A percentile compares a stretch with the other conserved stretches of the same genome.
phyloP scores from a whole-genome alignment of 2,888 invertebrate species.

The Orthosia gracilis region DNA sequence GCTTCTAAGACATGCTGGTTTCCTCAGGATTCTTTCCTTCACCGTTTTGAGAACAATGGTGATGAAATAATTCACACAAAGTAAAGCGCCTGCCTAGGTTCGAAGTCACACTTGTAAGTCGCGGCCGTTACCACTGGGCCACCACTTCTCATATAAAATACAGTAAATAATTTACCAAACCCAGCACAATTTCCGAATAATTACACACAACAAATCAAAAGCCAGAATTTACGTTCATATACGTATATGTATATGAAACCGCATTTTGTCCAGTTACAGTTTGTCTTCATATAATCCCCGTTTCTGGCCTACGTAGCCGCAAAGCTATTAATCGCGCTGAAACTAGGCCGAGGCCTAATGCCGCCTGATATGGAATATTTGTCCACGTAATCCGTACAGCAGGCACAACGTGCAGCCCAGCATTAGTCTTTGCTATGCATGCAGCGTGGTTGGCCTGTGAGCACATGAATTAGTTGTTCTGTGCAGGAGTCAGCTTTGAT shows the following conservation, averaged over 20 bases:
- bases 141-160: no score
- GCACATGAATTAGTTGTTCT: slow-evolving; percentile 15
- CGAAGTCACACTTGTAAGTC: no score
- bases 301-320: slow-evolving; percentile 53
- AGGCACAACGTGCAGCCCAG: slow-evolving; percentile 4
- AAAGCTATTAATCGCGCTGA: slow-evolving; percentile 58
- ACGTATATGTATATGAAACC: slow-evolving; percentile 38
- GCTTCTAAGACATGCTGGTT: no score
- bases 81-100: no score
- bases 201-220: slow-evolving; percentile 44
- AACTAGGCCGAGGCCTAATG: slow-evolving; percentile 56
- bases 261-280: slow-evolving; percentile 50
- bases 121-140: no score
- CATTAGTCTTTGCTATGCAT: slow-evolving; percentile 52
- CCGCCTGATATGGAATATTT: slow-evolving; percentile 62
- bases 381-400: slow-evolving; percentile 56
- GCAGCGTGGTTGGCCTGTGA: slow-evolving; percentile 4
- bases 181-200: slow-evolving; percentile 33
- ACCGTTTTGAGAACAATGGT: no score
- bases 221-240: slow-evolving; percentile 25
- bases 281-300: slow-evolving; percentile 58
- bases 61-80: no score
- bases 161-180: slow-evolving; percentile 18
- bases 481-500: neutral
- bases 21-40: no score